These are phyloP conservation scores for Notiomystis cincta DNA, from an alignment of 2,113 vertebrate species.

Conservation along the genomic window DNA sequence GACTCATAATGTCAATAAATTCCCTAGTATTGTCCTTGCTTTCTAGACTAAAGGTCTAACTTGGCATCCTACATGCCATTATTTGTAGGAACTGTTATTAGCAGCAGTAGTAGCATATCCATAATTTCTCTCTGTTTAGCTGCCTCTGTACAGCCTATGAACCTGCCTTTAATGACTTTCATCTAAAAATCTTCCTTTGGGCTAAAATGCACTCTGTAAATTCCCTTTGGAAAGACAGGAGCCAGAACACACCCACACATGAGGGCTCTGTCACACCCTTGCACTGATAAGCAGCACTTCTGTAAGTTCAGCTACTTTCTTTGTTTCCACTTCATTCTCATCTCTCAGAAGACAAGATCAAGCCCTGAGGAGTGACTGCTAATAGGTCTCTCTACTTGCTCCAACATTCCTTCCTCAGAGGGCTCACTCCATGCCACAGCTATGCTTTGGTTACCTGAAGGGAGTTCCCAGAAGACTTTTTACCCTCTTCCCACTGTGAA, in stretches of 20 bases:
- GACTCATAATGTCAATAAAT: neutral
- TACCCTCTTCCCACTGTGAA: neutral
- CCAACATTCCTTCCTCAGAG: neutral
- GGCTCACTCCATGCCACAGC: neutral
- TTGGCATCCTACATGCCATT: neutral
- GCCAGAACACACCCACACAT: neutral
- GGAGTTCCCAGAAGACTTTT: neutral
- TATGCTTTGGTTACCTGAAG: neutral
- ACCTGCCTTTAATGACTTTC: neutral
- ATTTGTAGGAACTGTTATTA: neutral
- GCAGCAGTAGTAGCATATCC: neutral
- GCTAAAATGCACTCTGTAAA: neutral
- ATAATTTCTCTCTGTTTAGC: neutral
- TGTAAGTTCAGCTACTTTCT: neutral
- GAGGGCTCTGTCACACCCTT: neutral
- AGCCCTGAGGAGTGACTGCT: neutral
- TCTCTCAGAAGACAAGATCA: neutral
- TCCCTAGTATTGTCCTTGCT: neutral
- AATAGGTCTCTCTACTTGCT: neutral
- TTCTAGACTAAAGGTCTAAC: neutral
- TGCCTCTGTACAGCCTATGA: neutral
- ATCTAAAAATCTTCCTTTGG: neutral
- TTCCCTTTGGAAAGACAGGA: neutral
- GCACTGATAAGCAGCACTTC: neutral
- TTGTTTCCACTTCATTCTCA: neutral